phyloP scores from a whole-genome alignment of 2,797 vertebrate species.

The Enteromius anoplus region DNA sequence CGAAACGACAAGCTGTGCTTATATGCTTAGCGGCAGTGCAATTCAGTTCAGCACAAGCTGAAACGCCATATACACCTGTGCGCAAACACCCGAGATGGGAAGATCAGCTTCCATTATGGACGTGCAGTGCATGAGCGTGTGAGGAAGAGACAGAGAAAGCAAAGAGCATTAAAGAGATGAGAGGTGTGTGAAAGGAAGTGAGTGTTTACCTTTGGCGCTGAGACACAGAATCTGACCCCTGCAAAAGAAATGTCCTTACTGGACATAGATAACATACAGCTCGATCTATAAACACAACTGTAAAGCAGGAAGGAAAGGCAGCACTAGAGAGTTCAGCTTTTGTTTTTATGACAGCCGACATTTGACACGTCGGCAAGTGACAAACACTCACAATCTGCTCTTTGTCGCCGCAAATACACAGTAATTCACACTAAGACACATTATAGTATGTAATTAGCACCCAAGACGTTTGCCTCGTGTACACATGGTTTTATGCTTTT shows the following conservation, averaged over 20 bases:
- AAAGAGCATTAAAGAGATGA: not conserved
- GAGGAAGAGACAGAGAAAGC: not conserved
- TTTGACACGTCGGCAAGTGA: slow-evolving; percentile 1
- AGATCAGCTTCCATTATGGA: slow-evolving; percentile 26
- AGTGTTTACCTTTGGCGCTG: not conserved
- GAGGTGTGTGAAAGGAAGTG: slow-evolving; percentile 11
- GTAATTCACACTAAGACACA: not conserved
- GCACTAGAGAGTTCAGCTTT: slow-evolving; percentile 3
- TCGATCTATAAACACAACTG: slow-evolving; percentile 11
- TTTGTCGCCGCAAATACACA: slow-evolving; percentile 6
- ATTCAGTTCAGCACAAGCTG: not conserved
- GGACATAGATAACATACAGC: slow-evolving; percentile 15
- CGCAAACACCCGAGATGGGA: slow-evolving; percentile 3
- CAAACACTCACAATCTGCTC: slow-evolving; percentile 17
- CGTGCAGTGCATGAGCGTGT: not conserved
- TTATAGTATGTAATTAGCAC: slow-evolving; percentile 11
- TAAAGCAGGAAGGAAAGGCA: slow-evolving; percentile 12
- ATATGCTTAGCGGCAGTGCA: not conserved
- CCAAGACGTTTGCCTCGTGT: not conserved
- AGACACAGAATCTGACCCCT: slow-evolving; percentile 14
- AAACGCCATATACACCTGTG: not conserved
- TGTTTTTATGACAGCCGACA: slow-evolving; percentile 29
- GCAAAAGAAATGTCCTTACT: not conserved
- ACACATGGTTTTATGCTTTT: not conserved
- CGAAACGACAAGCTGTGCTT: not conserved